These are phyloP conservation scores for Scaeva pyrastri DNA, from an alignment of 2,888 invertebrate species.

Conservation along the genomic window DNA sequence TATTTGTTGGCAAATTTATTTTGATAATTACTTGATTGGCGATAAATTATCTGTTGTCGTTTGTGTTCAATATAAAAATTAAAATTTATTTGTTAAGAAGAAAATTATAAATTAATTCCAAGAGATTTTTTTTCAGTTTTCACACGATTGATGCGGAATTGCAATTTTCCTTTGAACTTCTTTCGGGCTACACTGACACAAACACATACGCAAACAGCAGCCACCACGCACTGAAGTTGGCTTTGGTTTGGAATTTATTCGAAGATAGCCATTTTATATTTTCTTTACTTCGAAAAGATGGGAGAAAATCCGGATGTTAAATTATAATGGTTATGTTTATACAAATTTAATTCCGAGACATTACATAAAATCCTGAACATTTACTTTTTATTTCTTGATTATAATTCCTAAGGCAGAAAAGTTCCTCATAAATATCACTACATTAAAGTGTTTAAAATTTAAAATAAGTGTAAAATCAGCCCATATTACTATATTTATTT, in stretches of 20 bases:
- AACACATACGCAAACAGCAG: slow-evolving; percentile 55
- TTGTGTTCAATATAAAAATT: slow-evolving; percentile 52
- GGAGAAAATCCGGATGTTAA: slow-evolving; percentile 37
- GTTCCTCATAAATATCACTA: too few species aligned
- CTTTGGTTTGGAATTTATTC: slow-evolving; percentile 19
- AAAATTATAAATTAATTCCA: slow-evolving; percentile 59
- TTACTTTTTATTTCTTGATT: not conserved
- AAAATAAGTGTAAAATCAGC: too few species aligned
- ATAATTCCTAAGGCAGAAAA: not conserved
- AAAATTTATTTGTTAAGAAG: slow-evolving; percentile 51
- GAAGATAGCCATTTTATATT: slow-evolving; percentile 44
- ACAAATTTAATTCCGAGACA: not conserved
- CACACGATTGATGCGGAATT: slow-evolving; percentile 74
- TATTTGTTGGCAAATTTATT: not conserved
- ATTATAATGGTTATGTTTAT: not conserved
- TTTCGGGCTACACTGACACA: slow-evolving; percentile 70
- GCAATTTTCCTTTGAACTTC: slow-evolving; percentile 71
- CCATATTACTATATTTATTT: too few species aligned
- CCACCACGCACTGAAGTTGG: slow-evolving; percentile 68
- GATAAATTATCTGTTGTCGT: slow-evolving; percentile 42
- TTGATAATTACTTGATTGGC: slow-evolving; percentile 64
- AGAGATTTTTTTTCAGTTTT: slow-evolving; percentile 64
- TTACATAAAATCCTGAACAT: not conserved
- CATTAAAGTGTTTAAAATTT: too few species aligned
- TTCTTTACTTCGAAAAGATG: slow-evolving; percentile 26